phyloP scores from a whole-genome alignment of 1,140 invertebrate genomes.

The Drosophila saltans region DNA sequence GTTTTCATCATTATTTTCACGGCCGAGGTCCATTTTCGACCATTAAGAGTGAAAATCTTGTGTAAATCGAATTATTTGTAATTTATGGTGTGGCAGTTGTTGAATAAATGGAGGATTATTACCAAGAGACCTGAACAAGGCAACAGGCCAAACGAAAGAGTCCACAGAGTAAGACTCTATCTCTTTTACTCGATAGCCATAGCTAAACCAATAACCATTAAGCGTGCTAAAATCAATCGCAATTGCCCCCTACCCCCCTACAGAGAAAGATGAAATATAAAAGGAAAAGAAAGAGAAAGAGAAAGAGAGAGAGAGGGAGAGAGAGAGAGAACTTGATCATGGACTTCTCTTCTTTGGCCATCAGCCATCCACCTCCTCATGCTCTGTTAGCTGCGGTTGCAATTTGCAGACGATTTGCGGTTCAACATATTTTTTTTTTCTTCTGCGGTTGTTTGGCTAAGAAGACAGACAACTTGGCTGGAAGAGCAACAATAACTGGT shows the following conservation, averaged over 20 bases:
- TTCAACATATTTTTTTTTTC: conserved; percentile 44
- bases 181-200: conserved; percentile 38
- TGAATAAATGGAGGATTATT: conserved; percentile 76
- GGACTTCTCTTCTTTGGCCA: background rate
- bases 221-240: conserved; percentile 79
- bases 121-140: conserved; percentile 42
- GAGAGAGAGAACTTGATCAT: conserved; percentile 19
- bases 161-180: background rate
- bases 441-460: conserved; percentile 31
- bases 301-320: background rate
- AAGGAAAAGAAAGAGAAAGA: background rate
- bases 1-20: conserved; percentile 81
- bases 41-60: conserved; percentile 82
- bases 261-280: background rate
- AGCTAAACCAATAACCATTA: conserved; percentile 80
- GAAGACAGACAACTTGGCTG: conserved; percentile 58
- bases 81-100: conserved; percentile 80
- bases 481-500: conserved; percentile 68
- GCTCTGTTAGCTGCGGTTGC: conserved; percentile 65
- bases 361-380: conserved; percentile 35
- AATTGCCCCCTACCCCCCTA: conserved; percentile 41
- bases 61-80: conserved; percentile 82
- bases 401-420: conserved; percentile 79
- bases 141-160: conserved; percentile 37
- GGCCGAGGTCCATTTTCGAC: conserved; percentile 77